Conservation (phyloP, 1,140 invertebrate species). For the Nasonia longicornis region DNA sequence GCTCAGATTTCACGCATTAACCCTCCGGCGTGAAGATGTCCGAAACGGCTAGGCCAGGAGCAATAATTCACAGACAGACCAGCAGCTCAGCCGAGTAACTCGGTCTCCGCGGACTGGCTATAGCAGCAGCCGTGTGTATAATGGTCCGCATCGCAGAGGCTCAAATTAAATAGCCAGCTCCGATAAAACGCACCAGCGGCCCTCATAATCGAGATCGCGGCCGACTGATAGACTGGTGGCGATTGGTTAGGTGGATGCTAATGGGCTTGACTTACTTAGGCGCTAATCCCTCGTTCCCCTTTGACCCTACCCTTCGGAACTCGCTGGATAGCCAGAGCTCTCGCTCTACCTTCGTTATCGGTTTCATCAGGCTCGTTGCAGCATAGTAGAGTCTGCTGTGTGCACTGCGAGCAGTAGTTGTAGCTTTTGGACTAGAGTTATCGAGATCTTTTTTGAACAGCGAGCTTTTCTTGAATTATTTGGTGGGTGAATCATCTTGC, state of each 20-base stretch:
- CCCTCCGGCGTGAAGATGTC: not conserved
- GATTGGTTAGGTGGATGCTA: constrained; percentile 49
- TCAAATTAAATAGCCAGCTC: constrained; percentile 40
- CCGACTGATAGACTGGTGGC: constrained; percentile 40
- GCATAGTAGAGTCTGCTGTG: no score
- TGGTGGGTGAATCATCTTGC: no score
- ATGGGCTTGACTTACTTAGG: constrained; percentile 55
- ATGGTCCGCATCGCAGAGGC: not conserved
- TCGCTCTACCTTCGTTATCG: constrained; percentile 47
- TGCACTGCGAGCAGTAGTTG: no score
- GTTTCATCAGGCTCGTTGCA: constrained; percentile 44
- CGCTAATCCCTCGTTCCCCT: constrained; percentile 52
- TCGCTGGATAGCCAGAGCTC: not conserved
- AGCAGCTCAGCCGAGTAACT: not conserved
- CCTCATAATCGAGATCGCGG: constrained; percentile 29
- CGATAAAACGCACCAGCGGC: constrained; percentile 27
- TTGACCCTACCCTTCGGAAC: constrained; percentile 38
- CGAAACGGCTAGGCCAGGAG: not conserved
- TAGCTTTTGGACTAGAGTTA: no score
- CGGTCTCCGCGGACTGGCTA: not conserved
- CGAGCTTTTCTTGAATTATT: no score
- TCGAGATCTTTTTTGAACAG: no score
- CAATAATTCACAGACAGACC: not conserved
- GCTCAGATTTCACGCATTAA: not conserved
- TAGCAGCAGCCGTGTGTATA: not conserved